phyloP scores from a whole-genome alignment of 2,888 invertebrate genomes.

The Hoplodrina ambigua region DNA sequence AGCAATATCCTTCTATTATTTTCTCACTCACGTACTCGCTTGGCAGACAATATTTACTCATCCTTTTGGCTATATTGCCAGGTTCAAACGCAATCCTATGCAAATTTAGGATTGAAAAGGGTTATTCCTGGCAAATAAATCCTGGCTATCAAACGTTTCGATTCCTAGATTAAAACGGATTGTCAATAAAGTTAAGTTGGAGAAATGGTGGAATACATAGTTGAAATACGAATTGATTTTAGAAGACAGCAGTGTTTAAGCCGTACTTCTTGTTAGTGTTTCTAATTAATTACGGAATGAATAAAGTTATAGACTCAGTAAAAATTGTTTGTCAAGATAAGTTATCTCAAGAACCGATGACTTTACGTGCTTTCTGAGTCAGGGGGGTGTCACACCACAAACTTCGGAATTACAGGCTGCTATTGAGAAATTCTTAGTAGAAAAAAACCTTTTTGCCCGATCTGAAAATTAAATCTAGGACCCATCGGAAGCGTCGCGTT shows the following conservation, averaged over 20 bases:
- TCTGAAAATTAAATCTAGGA: no score
- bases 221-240: not conserved
- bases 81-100: constrained; percentile 57
- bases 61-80: constrained; percentile 49
- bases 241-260: not conserved
- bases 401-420: no score
- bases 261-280: not conserved
- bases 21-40: constrained; percentile 28
- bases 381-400: no score
- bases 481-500: no score
- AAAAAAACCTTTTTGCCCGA: no score
- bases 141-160: constrained; percentile 38
- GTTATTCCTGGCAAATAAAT: constrained; percentile 55
- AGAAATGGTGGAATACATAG: not conserved
- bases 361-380: no score
- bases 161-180: constrained; percentile 54
- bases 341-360: no score
- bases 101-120: constrained; percentile 56
- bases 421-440: no score
- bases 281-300: not conserved
- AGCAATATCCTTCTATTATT: constrained; percentile 31
- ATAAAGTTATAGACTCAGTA: no score
- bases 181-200: constrained; percentile 20
- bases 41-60: constrained; percentile 47
- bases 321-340: no score